These are phyloP conservation scores for Odontomachus brunneus DNA, from an alignment of 1,140 invertebrate species.

Conservation along the genomic window DNA sequence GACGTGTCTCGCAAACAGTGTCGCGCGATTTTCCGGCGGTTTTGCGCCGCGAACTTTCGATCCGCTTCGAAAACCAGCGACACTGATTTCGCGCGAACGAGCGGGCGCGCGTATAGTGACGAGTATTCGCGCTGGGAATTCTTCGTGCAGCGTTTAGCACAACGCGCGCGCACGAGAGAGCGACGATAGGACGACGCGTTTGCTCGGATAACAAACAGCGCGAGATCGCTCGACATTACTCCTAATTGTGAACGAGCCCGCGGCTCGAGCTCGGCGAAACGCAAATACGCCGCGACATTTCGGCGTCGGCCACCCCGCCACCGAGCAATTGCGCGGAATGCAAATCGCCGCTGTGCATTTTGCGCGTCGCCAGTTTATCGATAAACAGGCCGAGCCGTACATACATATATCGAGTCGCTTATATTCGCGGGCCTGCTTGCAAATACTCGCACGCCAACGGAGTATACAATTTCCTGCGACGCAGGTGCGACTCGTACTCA, in stretches of 20 bases:
- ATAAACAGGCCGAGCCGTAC: neutral
- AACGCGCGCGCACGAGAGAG: neutral
- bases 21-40: slow-evolving; percentile 34
- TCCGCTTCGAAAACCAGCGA: neutral
- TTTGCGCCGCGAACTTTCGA: slow-evolving; percentile 48
- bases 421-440: neutral
- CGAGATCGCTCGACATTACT: slow-evolving; percentile 43
- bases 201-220: slow-evolving; percentile 37
- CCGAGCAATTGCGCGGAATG: slow-evolving; percentile 22
- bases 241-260: slow-evolving; percentile 51
- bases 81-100: slow-evolving; percentile 15
- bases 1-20: slow-evolving; percentile 39
- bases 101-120: slow-evolving; percentile 14
- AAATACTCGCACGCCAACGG: neutral
- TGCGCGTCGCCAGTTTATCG: slow-evolving; percentile 11
- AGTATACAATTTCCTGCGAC: neutral
- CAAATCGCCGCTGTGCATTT: slow-evolving; percentile 21
- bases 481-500: neutral
- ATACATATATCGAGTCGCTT: neutral
- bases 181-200: slow-evolving; percentile 35
- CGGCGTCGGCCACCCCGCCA: neutral
- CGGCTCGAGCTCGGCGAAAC: slow-evolving; percentile 14
- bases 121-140: slow-evolving; percentile 51
- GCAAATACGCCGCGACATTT: slow-evolving; percentile 50
- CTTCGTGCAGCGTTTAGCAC: slow-evolving; percentile 44